phyloP scores from a whole-genome alignment of 2,113 vertebrate genomes.

The Poecile atricapillus region DNA sequence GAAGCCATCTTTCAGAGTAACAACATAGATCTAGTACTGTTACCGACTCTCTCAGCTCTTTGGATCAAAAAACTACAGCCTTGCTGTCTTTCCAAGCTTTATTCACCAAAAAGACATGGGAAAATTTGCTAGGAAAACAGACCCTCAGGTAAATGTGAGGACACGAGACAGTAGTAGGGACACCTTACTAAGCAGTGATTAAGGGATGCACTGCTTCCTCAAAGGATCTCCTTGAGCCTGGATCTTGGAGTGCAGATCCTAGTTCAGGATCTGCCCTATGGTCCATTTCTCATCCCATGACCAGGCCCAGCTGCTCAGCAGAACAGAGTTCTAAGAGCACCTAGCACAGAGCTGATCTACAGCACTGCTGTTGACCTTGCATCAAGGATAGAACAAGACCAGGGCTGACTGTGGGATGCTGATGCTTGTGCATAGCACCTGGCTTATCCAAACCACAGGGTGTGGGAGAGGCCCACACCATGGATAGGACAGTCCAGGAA shows the following conservation, averaged over 20 bases:
- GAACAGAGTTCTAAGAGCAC: background rate
- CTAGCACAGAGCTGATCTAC: background rate
- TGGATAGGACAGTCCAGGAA: background rate
- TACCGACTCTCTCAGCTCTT: background rate
- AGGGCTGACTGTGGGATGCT: background rate
- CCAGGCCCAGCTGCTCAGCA: background rate
- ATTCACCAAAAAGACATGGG: background rate
- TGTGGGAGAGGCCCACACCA: background rate
- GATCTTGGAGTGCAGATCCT: background rate
- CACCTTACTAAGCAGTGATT: background rate
- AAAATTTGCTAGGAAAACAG: background rate
- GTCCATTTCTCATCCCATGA: background rate
- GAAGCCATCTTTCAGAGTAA: background rate
- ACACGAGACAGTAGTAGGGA: background rate
- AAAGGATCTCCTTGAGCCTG: background rate
- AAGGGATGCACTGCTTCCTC: background rate
- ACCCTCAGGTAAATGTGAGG: background rate
- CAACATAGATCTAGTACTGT: background rate
- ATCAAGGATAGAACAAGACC: background rate
- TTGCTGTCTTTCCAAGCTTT: background rate
- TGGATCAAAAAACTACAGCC: background rate
- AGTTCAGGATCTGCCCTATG: background rate
- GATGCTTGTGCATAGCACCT: background rate
- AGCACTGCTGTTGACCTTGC: background rate
- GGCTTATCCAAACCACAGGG: background rate